Conservation (phyloP, 2,113 vertebrate genomes). For the Fregetta grallaria region DNA sequence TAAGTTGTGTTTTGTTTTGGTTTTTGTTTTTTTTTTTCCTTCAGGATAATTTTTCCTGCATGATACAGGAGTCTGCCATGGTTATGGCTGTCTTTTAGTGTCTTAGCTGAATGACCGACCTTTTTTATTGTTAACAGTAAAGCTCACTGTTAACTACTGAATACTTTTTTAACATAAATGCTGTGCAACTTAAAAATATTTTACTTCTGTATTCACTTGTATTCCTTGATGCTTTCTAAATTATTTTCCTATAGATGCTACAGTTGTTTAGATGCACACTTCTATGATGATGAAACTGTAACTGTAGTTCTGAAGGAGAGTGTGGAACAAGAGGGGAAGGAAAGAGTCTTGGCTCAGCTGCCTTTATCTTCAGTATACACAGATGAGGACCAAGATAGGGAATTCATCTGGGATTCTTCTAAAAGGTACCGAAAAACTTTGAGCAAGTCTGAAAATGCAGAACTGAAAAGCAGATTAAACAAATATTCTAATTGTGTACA, state of each 20-base stretch:
- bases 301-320: conserved; percentile 86
- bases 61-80: neutral
- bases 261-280: conserved; percentile 90
- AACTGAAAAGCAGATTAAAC: neutral
- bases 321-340: conserved; percentile 79
- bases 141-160: neutral
- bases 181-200: neutral
- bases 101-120: neutral
- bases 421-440: conserved; percentile 71
- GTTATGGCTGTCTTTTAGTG: neutral
- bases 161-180: neutral
- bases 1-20: neutral
- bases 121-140: neutral
- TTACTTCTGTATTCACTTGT: neutral
- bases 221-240: neutral
- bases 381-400: conserved; percentile 67
- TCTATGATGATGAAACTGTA: conserved; percentile 93
- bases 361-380: conserved; percentile 82
- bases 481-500: neutral
- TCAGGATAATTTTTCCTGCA: neutral
- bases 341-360: conserved; percentile 86
- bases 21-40: neutral
- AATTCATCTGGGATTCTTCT: conserved; percentile 80
- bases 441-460: neutral
- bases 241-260: conserved; percentile 67